Base-by-base conservation (phyloP, 2,888 invertebrate species). In the Tipula confusa region DNA sequence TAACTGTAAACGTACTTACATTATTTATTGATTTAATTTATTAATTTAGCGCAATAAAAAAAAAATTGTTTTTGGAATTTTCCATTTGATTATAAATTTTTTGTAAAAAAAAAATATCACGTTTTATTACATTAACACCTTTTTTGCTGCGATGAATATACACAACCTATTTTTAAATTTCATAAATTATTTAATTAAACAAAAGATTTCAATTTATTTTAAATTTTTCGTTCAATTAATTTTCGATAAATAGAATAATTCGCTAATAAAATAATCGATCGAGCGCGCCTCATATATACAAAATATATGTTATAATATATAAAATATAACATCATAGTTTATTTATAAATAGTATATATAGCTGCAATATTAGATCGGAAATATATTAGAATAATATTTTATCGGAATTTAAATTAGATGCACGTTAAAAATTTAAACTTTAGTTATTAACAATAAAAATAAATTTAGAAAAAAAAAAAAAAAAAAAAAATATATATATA, bases 211-310 rank as follows among this genome's bases (percentile, higher is more conserved):
- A 43, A 43, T 43, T 43, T 43, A n/a, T 2, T 38, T n/a, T 13
- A n/a, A n/a, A 43, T 43, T 43, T 43, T 24, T 64, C 18, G 18
- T 64, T 64, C 24, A 24, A 64, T 64, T 64, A 64, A 64, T 64
- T 24, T 64, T 64, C 18, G 24, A 6, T 64, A 64, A 64, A 64
- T 64, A 11, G 9, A 24, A 9, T 64, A 64, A 64, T 64, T 48
- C 48, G 48, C 48, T 48, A 48, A 48, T 48, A 48, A 48, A 48
- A 48, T 48, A 48, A 64, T 64, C 64, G 64, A 24, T 43, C 43
- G 43, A n/a, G 15, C 15, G 43, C 43, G 15, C n/a, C 24, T 64
- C 24, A 11, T 9, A 2, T 9, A 4, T 36, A 43, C n/a, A n/a
- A n/a, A n/a, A n/a, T n/a, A n/a, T n/a, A n/a, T n/a, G n/a, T n/a